A percentile compares a stretch with the other conserved stretches of the same genome.
phyloP scores from a whole-genome alignment of 2,113 vertebrate species.

The Pithys albifrons region DNA sequence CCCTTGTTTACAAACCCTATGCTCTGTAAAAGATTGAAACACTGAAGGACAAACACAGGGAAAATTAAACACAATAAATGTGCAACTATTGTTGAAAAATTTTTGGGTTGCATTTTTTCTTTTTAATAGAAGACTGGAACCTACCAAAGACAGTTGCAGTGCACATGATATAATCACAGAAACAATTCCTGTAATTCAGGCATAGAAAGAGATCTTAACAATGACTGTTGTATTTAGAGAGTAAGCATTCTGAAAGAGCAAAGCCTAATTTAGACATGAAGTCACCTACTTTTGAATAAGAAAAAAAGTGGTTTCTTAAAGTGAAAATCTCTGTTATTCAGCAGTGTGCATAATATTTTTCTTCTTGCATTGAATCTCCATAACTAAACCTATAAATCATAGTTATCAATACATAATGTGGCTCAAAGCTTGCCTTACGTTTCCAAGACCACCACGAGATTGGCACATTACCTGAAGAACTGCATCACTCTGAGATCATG shows the following conservation, averaged over 20 bases:
- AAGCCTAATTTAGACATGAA: not conserved
- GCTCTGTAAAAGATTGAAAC: not conserved
- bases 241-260: not conserved
- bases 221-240: not conserved
- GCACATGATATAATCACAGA: not conserved
- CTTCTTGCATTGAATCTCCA: not conserved
- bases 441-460: slow-evolving; percentile 14
- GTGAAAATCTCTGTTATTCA: not conserved
- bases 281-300: not conserved
- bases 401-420: not conserved
- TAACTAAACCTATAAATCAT: not conserved
- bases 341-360: not conserved
- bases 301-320: not conserved
- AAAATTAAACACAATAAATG: not conserved
- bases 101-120: not conserved
- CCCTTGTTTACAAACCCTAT: not conserved
- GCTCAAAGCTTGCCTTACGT: not conserved
- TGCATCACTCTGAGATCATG: slow-evolving; percentile 52
- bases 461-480: slow-evolving; percentile 36
- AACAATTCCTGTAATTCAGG: not conserved
- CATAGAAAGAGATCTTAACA: not conserved
- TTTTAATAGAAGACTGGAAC: not conserved
- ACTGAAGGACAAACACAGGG: not conserved
- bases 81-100: not conserved
- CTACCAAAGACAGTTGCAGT: not conserved